Evolutionary conservation across 2,797 vertebrate species (phyloP), one percentile per base, ranked within the genome.

Genomic region (Spea hammondii): DNA sequence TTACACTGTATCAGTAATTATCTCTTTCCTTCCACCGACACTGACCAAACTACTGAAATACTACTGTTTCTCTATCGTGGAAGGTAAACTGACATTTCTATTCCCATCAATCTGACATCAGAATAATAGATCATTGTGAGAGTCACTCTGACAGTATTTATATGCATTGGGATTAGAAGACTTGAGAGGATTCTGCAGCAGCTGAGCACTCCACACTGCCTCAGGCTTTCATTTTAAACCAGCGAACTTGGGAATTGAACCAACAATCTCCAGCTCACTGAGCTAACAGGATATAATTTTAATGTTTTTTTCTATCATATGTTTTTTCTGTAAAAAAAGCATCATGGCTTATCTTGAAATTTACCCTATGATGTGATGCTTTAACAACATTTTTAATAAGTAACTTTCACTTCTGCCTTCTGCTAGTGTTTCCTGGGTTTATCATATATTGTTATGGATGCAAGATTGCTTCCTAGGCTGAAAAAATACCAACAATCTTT

Each of bases 111-210:
- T 77, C 70, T 82, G 75, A 74, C 79, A 82, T 73, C 65, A 77
- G 75, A 82, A 82, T 82, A 77, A 77, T 77, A 82, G 79, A 82
- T 82, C 79, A 82, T 82, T 77, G 75, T 82, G 74, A 77, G 74
- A 77, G 79, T 77, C 69, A 57, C 55, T 74, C 75, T 77, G 74
- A 72, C 75, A 77, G 70, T 82, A 77, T 82, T 77, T 82, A 82
- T 82, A 73, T 82, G 65, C 79, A 82, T 77, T 72, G 70, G 79
- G 75, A 82, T 77, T 82, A 77, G 79, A 77, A 62, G 70, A 77
- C 79, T 82, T 82, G 70, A 77, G 79, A 77, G 75, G 75, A 68
- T 77, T 77, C 79, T 73, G 75, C 70, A 77, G 74, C 70, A 82
- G 75, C 74, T 64, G 75, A 82, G 47, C 75, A 73, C 79, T 82